Evolutionary conservation across 2,888 invertebrate species (phyloP).

Genomic region (Sinotaia quadrata): DNA sequence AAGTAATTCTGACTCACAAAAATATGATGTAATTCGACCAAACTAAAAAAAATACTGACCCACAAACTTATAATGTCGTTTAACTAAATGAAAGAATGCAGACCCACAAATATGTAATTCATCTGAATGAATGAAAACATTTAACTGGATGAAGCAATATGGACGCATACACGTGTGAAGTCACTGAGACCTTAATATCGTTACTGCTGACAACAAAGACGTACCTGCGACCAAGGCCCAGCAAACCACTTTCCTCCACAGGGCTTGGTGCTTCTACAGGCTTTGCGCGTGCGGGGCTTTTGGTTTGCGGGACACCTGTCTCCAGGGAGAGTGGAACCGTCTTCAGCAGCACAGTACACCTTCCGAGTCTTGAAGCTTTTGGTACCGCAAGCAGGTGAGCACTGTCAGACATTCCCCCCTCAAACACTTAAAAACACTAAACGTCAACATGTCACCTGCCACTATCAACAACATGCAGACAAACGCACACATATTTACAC

Average conservation of each 20-base stretch:
- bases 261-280: slow-evolving; percentile 74
- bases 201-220: too few species aligned
- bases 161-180: too few species aligned
- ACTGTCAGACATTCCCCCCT: slow-evolving; percentile 69
- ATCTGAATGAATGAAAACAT: too few species aligned
- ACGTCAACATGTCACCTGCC: too few species aligned
- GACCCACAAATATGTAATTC: too few species aligned
- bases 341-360: slow-evolving; percentile 54
- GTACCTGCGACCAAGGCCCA: slow-evolving; percentile 80
- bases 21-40: too few species aligned
- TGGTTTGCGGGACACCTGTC: slow-evolving; percentile 39
- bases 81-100: too few species aligned
- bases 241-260: slow-evolving; percentile 85
- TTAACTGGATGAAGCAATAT: too few species aligned
- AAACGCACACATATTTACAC: not conserved
- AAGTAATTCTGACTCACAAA: too few species aligned
- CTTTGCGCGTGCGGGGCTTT: slow-evolving; percentile 40
- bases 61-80: too few species aligned
- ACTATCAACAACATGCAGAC: not conserved
- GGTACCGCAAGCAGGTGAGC: slow-evolving; percentile 59
- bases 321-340: slow-evolving; percentile 32
- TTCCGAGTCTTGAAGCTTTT: slow-evolving; percentile 50
- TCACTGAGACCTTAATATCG: too few species aligned
- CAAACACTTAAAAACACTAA: not conserved
- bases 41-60: too few species aligned